Evolutionary conservation across 2,797 vertebrate species (phyloP).

Genomic region (Paratrypauchen microcephalus): DNA sequence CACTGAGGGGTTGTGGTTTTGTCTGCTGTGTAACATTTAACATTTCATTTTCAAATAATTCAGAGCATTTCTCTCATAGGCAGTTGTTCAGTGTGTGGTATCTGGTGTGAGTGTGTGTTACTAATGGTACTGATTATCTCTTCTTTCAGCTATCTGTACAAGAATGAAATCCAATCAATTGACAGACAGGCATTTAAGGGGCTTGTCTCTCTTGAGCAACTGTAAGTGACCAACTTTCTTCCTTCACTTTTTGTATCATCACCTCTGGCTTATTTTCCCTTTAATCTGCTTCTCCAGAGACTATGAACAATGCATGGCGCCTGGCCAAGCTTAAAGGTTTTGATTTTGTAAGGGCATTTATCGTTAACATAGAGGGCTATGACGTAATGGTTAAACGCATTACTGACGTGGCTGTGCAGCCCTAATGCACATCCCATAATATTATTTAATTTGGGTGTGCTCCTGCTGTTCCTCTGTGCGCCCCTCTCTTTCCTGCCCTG

Average conservation of each 20-base stretch:
- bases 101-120: constrained; percentile 66
- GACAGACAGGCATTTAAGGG: constrained; percentile 99
- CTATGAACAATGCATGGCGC: constrained; percentile 27
- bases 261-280: constrained; percentile 45
- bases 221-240: constrained; percentile 89
- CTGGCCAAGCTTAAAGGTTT: constrained; percentile 34
- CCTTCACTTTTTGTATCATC: constrained; percentile 49
- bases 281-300: constrained; percentile 41
- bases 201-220: constrained; percentile 99
- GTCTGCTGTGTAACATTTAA: constrained; percentile 6
- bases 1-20: constrained; percentile 5
- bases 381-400: constrained; percentile 4
- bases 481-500: constrained; percentile 20
- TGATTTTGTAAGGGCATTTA: background rate
- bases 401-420: constrained; percentile 30
- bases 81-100: constrained; percentile 33
- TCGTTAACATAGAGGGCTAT: constrained; percentile 1
- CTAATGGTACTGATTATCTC: constrained; percentile 91
- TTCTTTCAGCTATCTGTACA: constrained; percentile 99
- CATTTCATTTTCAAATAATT: constrained; percentile 12
- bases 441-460: constrained; percentile 19
- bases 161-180: constrained; percentile 99
- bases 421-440: constrained; percentile 33
- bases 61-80: constrained; percentile 21
- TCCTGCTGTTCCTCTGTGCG: constrained; percentile 16